Percentiles rank a stretch among this genome's conserved stretches.
phyloP scores from a whole-genome alignment of 2,113 vertebrate species.

The Sclerurus mexicanus region DNA sequence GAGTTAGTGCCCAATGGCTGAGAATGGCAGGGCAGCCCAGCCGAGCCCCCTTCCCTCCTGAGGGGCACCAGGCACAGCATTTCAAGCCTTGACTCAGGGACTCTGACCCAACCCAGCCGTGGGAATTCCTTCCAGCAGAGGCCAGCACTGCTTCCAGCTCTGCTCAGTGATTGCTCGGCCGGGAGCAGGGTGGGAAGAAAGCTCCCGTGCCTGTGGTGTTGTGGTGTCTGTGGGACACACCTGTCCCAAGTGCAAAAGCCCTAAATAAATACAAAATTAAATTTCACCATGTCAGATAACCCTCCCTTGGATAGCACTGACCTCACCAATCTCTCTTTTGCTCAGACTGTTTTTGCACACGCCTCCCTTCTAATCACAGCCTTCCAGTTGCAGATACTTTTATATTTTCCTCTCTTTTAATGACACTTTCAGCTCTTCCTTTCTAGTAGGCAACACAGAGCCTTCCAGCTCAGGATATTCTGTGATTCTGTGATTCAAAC shows the following conservation, averaged over 20 bases:
- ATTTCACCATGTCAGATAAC: background rate
- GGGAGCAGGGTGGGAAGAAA: background rate
- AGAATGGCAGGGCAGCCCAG: background rate
- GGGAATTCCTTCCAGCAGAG: background rate
- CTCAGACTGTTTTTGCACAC: background rate
- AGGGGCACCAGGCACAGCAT: background rate
- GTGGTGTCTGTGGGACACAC: background rate
- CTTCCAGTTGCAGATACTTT: background rate
- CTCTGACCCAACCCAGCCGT: background rate
- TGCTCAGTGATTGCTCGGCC: background rate
- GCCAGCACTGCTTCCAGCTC: background rate
- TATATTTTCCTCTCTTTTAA: background rate
- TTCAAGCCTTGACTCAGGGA: accelerated
- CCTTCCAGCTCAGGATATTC: background rate
- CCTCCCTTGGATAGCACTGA: background rate
- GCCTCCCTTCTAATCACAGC: background rate
- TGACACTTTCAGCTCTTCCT: background rate
- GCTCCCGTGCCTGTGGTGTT: background rate
- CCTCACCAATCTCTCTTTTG: background rate
- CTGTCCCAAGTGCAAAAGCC: background rate
- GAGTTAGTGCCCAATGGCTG: background rate
- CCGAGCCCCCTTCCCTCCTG: background rate
- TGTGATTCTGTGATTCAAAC: background rate
- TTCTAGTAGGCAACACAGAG: background rate
- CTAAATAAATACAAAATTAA: background rate